A percentile compares a stretch with the other conserved stretches of the same genome.
Evolutionary conservation across 23 tunicate species (phyloP).

Genomic region (Phallusia fumigata): DNA sequence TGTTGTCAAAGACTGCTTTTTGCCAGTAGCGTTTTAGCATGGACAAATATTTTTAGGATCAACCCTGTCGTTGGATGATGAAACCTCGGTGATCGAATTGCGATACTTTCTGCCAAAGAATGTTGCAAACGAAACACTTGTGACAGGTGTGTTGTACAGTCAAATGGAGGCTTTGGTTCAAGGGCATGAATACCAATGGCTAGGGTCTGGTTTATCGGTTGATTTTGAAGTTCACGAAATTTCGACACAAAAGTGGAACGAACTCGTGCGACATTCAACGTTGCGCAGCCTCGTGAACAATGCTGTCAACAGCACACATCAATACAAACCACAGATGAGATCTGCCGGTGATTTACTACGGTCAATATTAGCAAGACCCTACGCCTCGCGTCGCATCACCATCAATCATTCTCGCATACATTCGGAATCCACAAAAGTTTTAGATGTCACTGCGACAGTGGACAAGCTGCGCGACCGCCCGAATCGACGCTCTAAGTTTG

Average conservation of each 20-base stretch:
- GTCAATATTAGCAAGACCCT: background rate
- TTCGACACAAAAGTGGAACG: background rate
- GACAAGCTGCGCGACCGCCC: background rate
- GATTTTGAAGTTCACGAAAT: slow-evolving; percentile 9
- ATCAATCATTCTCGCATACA: background rate
- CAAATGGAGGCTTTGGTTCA: background rate
- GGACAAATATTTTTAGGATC: background rate
- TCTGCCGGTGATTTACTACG: background rate
- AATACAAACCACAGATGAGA: background rate
- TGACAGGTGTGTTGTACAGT: slow-evolving; percentile 9
- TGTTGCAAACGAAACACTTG: background rate
- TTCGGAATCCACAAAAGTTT: background rate
- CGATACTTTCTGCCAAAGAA: slow-evolving; percentile 9
- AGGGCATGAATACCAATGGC: background rate
- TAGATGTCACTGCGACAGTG: background rate
- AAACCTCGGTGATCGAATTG: slow-evolving; percentile 8
- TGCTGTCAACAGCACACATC: background rate
- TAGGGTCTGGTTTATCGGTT: background rate
- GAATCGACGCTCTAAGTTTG: background rate
- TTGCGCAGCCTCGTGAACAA: background rate
- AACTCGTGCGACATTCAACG: background rate
- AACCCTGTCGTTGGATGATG: slow-evolving; percentile 1
- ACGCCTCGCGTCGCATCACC: slow-evolving; percentile 3
- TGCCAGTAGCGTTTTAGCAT: background rate
- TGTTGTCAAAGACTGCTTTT: background rate